Percentiles rank a stretch among this genome's conserved stretches.
These are phyloP conservation scores for Thalassarche chlororhynchos DNA, from an alignment of 2,113 vertebrate species.

Conservation along the genomic window DNA sequence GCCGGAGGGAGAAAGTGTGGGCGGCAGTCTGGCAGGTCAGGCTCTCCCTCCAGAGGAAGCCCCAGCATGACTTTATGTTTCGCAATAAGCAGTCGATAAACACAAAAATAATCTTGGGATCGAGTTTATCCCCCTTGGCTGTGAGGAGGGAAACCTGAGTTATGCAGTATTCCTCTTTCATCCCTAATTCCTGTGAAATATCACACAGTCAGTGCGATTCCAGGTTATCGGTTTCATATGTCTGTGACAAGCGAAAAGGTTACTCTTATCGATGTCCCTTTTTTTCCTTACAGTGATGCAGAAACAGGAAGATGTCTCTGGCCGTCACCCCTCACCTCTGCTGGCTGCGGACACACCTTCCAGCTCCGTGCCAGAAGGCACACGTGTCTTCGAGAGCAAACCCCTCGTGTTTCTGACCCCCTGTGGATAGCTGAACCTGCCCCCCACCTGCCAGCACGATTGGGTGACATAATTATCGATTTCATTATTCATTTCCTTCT, in stretches of 20 bases:
- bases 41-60: background rate
- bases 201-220: background rate
- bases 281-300: background rate
- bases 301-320: background rate
- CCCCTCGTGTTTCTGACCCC: background rate
- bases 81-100: background rate
- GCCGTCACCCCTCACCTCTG: background rate
- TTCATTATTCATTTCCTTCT: background rate
- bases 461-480: background rate
- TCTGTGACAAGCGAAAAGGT: background rate
- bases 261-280: background rate
- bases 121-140: background rate
- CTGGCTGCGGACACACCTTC: background rate
- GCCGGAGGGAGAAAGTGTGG: background rate
- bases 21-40: background rate
- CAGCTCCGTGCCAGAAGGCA: background rate
- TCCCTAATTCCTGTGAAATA: background rate
- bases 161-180: background rate
- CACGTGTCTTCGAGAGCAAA: accelerated
- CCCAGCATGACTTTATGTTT: background rate
- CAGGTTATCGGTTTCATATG: background rate
- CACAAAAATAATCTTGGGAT: background rate
- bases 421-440: background rate
- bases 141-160: background rate
- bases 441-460: background rate